phyloP scores from a whole-genome alignment of 1,140 invertebrate genomes.

The Zaprionus nigranus region DNA sequence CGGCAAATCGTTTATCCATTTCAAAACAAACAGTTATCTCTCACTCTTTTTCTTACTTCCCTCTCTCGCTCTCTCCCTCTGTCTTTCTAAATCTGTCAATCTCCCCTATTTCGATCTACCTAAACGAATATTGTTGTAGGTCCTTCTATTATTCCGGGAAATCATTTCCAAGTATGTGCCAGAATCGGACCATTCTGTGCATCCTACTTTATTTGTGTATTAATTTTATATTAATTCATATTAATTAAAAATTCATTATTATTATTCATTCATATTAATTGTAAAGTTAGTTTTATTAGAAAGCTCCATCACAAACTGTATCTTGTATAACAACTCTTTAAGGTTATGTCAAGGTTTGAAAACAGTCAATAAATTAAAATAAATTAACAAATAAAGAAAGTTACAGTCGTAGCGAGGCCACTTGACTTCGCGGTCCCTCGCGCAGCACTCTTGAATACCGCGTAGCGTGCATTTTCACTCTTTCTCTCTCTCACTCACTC shows the following conservation, averaged over 20 bases:
- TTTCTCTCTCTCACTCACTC: neutral
- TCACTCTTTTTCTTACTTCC: neutral
- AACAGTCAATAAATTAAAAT: conserved; percentile 5
- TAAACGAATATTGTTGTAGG: neutral
- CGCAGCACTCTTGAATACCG: conserved; percentile 1
- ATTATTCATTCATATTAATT: neutral
- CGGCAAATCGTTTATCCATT: neutral
- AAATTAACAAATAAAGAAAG: conserved; percentile 12
- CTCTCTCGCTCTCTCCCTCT: neutral
- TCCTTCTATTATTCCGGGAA: neutral
- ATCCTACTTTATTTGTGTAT: neutral
- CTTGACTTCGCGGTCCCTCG: conserved; percentile 1
- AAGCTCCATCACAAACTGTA: neutral
- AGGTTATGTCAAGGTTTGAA: conserved; percentile 1
- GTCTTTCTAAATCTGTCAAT: neutral
- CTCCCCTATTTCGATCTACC: neutral
- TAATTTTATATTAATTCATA: neutral
- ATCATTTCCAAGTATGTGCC: neutral
- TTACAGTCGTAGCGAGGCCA: neutral
- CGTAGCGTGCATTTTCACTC: neutral
- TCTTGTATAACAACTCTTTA: neutral
- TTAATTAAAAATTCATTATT: neutral
- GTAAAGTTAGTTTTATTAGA: neutral
- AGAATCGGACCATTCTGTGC: too few relatives aligned
- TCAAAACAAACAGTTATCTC: neutral